Evolutionary conservation across 2,113 vertebrate species (phyloP), one percentile per base, ranked within the genome.

Genomic region (Arothron firmamentum): DNA sequence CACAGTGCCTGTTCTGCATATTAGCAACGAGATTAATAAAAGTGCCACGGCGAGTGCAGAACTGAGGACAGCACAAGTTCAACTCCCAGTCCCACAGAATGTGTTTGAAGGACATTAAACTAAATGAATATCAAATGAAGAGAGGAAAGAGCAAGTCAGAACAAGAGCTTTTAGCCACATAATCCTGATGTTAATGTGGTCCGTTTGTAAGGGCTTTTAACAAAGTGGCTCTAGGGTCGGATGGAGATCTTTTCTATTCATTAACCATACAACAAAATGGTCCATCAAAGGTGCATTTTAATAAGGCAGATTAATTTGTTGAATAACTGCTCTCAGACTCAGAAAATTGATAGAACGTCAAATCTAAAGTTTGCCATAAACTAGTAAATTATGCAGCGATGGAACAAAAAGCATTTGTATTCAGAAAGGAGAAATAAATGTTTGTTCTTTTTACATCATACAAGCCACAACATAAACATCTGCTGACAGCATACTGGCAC

Each of bases 191-290:
- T 52, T 78, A 65, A 75, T 50, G 38, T 54, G 34, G 55, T 67
- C 20, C 28, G 21, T 23, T 23, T 45, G 18, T 23, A 23, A 23
- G 21, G 3, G 21, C 21, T 23, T 23, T 23, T 23, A 23, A 23
- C 21, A 23, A 23, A 23, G 21, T 23, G 21, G 21, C 21, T 23
- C 21, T 3, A 15, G 48, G 46, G 71, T 28, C 49, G 52, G 51
- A 58, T n/a, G 47, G 16, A 74, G 21, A 61, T 50, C 57, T 23
- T 8, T 43, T 43, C 53, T 31, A 53, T 50, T 56, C 61, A 73
- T 79, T 69, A 14, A 14, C 4, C 34, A 62, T 77, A 31, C 43
- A 56, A 69, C 49, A 34, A 41, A 75, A 15, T 67, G 21, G 21
- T 23, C 21, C 21, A 3, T 23, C 51, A 65, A 20, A 59, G 41